A percentile compares a stretch with the other conserved stretches of the same genome.
Evolutionary conservation across 2,888 invertebrate species (phyloP).

Genomic region (Alloplasta piceator): DNA sequence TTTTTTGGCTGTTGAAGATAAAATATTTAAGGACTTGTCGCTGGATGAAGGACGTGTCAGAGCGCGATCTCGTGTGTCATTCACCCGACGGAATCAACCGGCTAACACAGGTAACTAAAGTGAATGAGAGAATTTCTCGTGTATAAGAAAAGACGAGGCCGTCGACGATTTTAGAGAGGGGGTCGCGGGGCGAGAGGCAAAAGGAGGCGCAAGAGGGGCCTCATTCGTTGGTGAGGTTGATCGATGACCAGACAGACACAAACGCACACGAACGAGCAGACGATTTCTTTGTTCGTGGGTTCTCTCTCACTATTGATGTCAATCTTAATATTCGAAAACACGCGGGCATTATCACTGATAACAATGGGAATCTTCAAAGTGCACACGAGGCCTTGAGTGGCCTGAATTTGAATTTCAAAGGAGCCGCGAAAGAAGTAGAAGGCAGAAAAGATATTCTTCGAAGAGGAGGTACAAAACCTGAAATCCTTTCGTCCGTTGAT

Average conservation of each 20-base stretch:
- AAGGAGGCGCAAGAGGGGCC: conserved; percentile 27
- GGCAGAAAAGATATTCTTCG: not conserved
- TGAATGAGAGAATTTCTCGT: conserved; percentile 57
- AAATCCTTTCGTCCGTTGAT: too few relatives aligned
- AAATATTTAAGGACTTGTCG: too few relatives aligned
- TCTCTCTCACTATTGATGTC: conserved; percentile 31
- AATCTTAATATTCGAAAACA: conserved; percentile 48
- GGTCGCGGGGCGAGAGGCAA: conserved; percentile 2
- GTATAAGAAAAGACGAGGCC: conserved; percentile 42
- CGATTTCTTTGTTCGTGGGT: conserved; percentile 54
- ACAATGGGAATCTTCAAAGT: conserved; percentile 17
- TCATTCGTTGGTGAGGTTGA: conserved; percentile 52
- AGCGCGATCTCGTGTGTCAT: conserved; percentile 58
- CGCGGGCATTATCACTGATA: conserved; percentile 24
- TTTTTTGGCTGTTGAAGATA: too few relatives aligned
- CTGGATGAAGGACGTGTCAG: conserved; percentile 48
- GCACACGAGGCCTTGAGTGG: conserved; percentile 5
- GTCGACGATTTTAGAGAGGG: not conserved
- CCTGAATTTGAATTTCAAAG: conserved; percentile 48
- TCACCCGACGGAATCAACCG: conserved; percentile 60
- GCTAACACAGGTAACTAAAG: conserved; percentile 62
- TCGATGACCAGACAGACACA: conserved; percentile 51
- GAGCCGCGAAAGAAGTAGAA: conserved; percentile 10
- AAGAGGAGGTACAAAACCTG: too few relatives aligned
- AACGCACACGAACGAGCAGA: not conserved